Evolutionary conservation across 1,140 invertebrate genomes (phyloP).

Genomic region (Orchestia grillus): DNA sequence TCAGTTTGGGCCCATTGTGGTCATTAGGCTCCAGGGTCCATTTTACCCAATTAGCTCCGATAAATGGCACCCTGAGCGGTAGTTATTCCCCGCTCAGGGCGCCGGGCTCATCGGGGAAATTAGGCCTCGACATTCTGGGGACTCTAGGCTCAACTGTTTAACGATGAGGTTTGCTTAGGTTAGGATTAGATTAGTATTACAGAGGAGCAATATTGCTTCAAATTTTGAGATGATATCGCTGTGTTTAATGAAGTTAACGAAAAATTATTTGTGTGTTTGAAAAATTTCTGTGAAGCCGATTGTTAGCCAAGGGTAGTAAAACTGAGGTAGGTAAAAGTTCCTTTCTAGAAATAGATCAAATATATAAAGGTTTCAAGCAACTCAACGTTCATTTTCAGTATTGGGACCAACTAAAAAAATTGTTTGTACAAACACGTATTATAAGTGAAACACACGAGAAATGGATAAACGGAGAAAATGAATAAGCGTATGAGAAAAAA

Average conservation of each 20-base stretch:
- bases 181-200: neutral
- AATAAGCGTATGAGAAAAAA: too few species aligned
- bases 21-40: constrained; percentile 5
- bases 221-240: neutral
- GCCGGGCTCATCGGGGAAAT: neutral
- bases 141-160: neutral
- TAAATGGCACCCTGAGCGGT: neutral
- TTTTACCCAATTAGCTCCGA: constrained; percentile 7
- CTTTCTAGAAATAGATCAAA: too few species aligned
- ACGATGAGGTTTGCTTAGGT: neutral
- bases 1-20: neutral
- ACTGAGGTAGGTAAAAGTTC: too few species aligned
- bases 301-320: too few species aligned
- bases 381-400: too few species aligned
- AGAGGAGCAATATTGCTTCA: neutral
- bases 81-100: neutral
- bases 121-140: neutral
- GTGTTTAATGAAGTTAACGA: neutral
- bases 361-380: too few species aligned
- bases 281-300: too few species aligned
- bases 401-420: too few species aligned
- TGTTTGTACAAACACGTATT: too few species aligned
- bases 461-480: too few species aligned
- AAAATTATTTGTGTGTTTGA: too few species aligned
- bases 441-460: too few species aligned